Percentiles rank a stretch among this genome's conserved stretches.
phyloP scores from a whole-genome alignment of 2,797 vertebrate species.

The Spea hammondii region DNA sequence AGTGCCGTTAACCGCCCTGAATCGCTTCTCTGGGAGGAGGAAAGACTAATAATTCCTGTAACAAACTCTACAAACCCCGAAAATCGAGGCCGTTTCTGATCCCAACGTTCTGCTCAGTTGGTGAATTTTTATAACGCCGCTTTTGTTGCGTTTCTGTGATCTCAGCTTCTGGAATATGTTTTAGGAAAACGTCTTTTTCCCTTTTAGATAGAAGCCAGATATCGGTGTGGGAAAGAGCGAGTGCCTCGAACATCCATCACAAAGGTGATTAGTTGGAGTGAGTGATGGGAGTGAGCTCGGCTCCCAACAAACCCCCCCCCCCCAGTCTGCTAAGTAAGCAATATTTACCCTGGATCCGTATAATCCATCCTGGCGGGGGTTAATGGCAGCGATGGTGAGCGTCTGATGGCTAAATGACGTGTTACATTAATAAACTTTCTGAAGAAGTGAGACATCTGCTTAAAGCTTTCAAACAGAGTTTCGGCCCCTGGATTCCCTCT shows the following conservation, averaged over 20 bases:
- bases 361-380: background rate
- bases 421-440: constrained; percentile 27
- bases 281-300: background rate
- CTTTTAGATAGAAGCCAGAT: background rate
- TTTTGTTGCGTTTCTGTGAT: no score
- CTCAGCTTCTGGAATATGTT: no score
- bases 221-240: background rate
- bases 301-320: background rate
- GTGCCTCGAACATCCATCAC: background rate
- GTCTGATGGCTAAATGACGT: constrained; percentile 1
- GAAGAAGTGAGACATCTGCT: constrained; percentile 18
- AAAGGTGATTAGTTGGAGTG: background rate
- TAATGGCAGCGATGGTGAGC: background rate
- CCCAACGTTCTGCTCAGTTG: no score
- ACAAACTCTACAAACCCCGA: no score
- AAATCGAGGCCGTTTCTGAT: no score
- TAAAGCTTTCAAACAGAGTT: constrained; percentile 53
- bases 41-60: no score
- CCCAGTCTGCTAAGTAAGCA: constrained; percentile 1
- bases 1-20: no score
- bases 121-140: no score
- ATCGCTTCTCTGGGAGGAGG: no score
- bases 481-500: constrained; percentile 17
- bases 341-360: background rate
- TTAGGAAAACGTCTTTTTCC: background rate